Evolutionary conservation across 1,140 invertebrate species (phyloP).

Genomic region (Drosophila saltans): DNA sequence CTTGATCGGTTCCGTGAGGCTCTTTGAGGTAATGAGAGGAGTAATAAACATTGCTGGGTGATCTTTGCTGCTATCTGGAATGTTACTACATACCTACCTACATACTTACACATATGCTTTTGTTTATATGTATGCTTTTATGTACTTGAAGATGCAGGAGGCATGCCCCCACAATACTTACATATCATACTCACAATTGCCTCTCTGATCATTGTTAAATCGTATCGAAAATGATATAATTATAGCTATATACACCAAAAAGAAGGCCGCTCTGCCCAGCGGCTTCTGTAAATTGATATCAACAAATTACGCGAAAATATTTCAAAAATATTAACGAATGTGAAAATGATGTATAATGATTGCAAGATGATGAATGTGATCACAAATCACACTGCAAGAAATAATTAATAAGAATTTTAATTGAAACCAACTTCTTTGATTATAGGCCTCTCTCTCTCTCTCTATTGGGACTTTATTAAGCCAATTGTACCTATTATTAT

Average conservation of each 20-base stretch:
- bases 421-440: too few relatives aligned
- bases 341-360: conserved; percentile 74
- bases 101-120: too few relatives aligned
- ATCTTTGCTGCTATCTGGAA: conserved; percentile 49
- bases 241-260: conserved; percentile 46
- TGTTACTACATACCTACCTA: conserved; percentile 23
- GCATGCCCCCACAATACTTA: conserved; percentile 13
- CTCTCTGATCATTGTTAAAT: conserved; percentile 63
- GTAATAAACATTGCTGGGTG: conserved; percentile 50
- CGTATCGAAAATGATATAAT: conserved; percentile 77
- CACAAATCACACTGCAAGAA: conserved; percentile 43
- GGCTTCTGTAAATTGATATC: conserved; percentile 79
- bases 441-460: background rate
- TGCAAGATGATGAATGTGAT: conserved; percentile 52
- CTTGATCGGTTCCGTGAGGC: conserved; percentile 53
- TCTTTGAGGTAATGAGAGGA: conserved; percentile 33
- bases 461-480: too few relatives aligned
- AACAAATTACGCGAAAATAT: conserved; percentile 81
- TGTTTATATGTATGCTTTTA: too few relatives aligned
- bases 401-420: background rate
- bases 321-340: conserved; percentile 81
- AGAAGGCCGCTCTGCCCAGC: conserved; percentile 24
- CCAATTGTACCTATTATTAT: too few relatives aligned
- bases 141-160: background rate
- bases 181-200: background rate